Conservation (phyloP, 2,888 invertebrate genomes). For the Metallyticus violacea region DNA sequence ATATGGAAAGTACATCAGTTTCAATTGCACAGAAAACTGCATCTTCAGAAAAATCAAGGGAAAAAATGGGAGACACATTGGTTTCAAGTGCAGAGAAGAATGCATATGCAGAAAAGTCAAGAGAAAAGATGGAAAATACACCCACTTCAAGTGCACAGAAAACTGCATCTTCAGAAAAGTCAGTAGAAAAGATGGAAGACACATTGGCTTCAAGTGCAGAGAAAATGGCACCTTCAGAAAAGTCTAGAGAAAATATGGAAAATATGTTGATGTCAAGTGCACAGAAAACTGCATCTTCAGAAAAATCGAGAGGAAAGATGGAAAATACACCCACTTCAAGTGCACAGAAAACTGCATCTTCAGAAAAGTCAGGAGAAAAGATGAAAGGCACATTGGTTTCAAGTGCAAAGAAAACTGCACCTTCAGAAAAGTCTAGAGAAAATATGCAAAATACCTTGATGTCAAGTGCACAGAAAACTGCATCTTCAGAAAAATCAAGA, state of each 20-base stretch:
- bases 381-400: no score
- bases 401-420: neutral
- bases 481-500: neutral
- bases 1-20: neutral
- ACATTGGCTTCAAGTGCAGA: no score
- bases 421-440: neutral
- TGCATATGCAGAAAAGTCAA: neutral
- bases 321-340: no score
- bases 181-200: neutral
- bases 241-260: no score
- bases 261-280: no score
- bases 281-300: no score
- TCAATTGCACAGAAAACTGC: neutral
- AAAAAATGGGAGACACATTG: neutral
- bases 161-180: neutral
- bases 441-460: neutral
- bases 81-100: neutral
- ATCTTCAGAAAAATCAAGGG: neutral
- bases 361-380: no score
- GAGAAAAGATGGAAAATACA: neutral
- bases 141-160: no score
- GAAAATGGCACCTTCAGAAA: no score
- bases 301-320: no score
- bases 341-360: no score
- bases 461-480: no score